A percentile compares a stretch with the other conserved stretches of the same genome.
phyloP scores from a whole-genome alignment of 2,113 vertebrate genomes.

The Barnardius zonarius region DNA sequence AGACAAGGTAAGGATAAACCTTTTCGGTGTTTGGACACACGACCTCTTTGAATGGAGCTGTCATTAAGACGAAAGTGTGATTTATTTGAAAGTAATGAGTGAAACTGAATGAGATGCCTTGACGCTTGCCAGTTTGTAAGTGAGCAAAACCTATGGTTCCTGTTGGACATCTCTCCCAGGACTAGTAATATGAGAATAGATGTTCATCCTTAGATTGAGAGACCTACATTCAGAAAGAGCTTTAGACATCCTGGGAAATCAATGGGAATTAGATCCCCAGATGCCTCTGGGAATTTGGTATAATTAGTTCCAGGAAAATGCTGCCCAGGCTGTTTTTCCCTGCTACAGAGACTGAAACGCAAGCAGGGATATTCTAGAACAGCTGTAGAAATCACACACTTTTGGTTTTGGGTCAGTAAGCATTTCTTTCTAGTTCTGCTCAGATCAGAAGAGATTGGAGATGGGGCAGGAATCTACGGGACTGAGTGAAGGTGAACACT shows the following conservation, averaged over 20 bases:
- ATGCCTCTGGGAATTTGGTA: constrained; percentile 41
- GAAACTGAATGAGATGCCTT: background rate
- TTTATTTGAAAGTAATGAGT: background rate
- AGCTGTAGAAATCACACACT: background rate
- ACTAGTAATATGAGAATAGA: background rate
- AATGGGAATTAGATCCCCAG: constrained; percentile 31
- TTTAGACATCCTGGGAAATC: constrained; percentile 35
- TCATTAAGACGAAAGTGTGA: background rate
- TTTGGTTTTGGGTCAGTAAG: background rate
- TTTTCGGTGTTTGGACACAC: background rate
- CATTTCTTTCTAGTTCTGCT: background rate
- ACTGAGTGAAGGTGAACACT: background rate
- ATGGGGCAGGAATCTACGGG: background rate
- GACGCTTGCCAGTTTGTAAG: background rate
- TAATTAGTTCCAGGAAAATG: constrained; percentile 48
- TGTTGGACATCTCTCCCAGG: background rate
- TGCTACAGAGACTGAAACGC: background rate
- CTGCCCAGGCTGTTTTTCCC: background rate
- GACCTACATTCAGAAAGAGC: background rate
- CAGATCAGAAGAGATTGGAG: background rate
- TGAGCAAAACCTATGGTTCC: background rate
- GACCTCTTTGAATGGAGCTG: background rate
- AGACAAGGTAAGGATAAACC: background rate
- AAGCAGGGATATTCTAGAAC: constrained; percentile 3
- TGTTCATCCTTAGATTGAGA: constrained; percentile 9